Evolutionary conservation across 2,888 invertebrate species (phyloP).

Genomic region (Brassicogethes aeneus): DNA sequence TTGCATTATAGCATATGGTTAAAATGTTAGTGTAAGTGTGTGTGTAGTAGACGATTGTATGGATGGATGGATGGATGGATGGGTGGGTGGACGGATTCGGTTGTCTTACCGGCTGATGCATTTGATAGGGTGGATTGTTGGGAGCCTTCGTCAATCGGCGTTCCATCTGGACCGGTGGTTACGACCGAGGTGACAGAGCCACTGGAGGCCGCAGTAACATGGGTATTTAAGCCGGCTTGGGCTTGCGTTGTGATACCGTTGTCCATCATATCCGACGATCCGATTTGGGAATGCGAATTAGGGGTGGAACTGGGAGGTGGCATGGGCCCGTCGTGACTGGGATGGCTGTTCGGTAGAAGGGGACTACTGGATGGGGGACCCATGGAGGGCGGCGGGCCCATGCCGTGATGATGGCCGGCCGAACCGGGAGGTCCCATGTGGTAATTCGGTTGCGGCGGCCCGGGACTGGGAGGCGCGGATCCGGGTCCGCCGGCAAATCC

Average conservation of each 20-base stretch:
- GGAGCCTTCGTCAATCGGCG: conserved; percentile 81
- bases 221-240: conserved; percentile 40
- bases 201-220: conserved; percentile 38
- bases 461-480: conserved; percentile 52
- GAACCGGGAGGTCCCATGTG: conserved; percentile 50
- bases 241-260: conserved; percentile 54
- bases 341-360: conserved; percentile 37
- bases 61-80: too few species aligned
- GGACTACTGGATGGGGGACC: conserved; percentile 48
- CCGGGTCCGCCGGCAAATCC: conserved; percentile 44
- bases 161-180: conserved; percentile 85
- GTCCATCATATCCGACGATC: conserved; percentile 43
- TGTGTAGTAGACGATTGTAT: too few species aligned
- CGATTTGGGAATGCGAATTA: conserved; percentile 39
- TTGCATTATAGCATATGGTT: background rate
- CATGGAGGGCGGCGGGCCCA: conserved; percentile 54
- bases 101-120: conserved; percentile 72
- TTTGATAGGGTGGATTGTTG: conserved; percentile 90
- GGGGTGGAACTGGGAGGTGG: conserved; percentile 49
- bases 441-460: conserved; percentile 49
- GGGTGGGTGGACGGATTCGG: too few species aligned
- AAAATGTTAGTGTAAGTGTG: too few species aligned
- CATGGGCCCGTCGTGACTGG: conserved; percentile 37
- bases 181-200: conserved; percentile 78
- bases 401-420: conserved; percentile 42